Evolutionary conservation across 2,113 vertebrate genomes (phyloP).

Genomic region (Genyomyrus donnyi): DNA sequence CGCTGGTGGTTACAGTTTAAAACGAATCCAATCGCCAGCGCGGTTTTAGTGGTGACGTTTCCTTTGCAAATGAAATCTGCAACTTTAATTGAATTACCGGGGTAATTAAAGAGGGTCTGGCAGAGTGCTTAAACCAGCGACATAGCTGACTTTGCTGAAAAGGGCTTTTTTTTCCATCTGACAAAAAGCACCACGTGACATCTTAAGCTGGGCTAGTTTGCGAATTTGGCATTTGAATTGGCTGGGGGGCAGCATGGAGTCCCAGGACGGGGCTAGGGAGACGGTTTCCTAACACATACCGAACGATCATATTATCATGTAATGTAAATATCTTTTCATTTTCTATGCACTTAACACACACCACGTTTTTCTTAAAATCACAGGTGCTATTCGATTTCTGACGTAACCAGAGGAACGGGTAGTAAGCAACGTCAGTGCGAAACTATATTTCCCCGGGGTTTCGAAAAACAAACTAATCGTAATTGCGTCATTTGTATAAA

Average conservation of each 20-base stretch:
- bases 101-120: not conserved
- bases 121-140: not conserved
- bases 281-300: not conserved
- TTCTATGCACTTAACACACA: not conserved
- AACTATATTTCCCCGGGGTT: not conserved
- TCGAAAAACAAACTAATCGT: not conserved
- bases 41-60: not conserved
- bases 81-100: not conserved
- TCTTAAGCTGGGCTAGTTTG: not conserved
- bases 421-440: not conserved
- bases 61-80: not conserved
- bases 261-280: not conserved
- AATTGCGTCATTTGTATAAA: not conserved
- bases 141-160: constrained; percentile 2
- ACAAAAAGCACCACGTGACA: constrained; percentile 4
- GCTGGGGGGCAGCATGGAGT: not conserved
- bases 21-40: not conserved
- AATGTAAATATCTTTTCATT: not conserved
- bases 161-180: not conserved
- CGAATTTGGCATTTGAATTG: not conserved
- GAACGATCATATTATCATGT: not conserved
- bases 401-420: not conserved
- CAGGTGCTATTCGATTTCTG: not conserved
- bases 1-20: not conserved
- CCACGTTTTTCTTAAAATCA: not conserved